Evolutionary conservation across 2,113 vertebrate species (phyloP).

Genomic region (Protomyctophum bolini): DNA sequence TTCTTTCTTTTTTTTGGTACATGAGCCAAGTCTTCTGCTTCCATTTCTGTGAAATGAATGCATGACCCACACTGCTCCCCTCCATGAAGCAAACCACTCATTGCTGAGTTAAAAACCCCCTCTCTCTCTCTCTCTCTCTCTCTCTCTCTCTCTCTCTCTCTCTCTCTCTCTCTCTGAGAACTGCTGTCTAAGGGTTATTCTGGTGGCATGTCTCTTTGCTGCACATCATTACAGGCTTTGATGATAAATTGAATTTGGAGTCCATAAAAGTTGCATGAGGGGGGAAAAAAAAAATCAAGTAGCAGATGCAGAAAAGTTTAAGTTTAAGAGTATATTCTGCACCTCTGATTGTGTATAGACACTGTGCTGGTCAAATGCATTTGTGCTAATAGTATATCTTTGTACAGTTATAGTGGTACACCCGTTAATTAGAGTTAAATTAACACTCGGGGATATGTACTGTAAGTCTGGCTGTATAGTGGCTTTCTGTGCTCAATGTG

Average conservation of each 20-base stretch:
- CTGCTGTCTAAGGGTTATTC: conserved; percentile 59
- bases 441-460: too few species aligned
- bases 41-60: conserved; percentile 67
- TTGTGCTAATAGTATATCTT: not conserved
- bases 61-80: conserved; percentile 49
- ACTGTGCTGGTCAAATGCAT: not conserved
- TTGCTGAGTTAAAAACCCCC: conserved; percentile 58
- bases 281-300: conserved; percentile 41
- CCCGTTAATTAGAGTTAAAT: too few species aligned
- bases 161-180: conserved; percentile 54
- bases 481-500: conserved; percentile 51
- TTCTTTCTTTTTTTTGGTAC: conserved; percentile 9
- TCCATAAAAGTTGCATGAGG: conserved; percentile 36
- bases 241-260: conserved; percentile 57
- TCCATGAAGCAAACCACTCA: conserved; percentile 54
- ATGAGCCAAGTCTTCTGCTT: conserved; percentile 56
- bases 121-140: conserved; percentile 5
- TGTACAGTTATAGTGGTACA: too few species aligned
- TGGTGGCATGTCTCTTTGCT: conserved; percentile 30
- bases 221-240: conserved; percentile 52
- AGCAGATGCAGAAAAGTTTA: conserved; percentile 31
- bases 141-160: conserved; percentile 17
- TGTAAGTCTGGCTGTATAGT: conserved; percentile 28
- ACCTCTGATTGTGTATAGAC: not conserved
- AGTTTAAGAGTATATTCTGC: conserved; percentile 28